phyloP scores from a whole-genome alignment of 2,888 invertebrate species.

The Tenthredo amoena region DNA sequence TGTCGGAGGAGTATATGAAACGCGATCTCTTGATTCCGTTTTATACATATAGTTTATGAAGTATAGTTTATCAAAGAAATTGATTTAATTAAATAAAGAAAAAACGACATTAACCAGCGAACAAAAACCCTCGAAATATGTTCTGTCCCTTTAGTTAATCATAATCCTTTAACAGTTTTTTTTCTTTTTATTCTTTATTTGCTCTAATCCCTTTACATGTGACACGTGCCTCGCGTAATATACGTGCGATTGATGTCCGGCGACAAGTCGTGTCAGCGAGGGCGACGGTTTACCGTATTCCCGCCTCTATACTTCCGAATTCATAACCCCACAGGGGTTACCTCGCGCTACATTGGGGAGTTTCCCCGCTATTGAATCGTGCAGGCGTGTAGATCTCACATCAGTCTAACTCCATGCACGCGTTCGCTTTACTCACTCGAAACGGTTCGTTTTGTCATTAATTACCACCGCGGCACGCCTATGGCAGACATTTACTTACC shows the following conservation, averaged over 20 bases:
- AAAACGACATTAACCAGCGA: background rate
- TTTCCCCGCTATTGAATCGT: background rate
- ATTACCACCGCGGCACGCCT: slow-evolving; percentile 11
- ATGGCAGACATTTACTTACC: background rate
- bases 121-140: background rate
- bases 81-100: background rate
- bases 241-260: slow-evolving; percentile 6
- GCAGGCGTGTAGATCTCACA: background rate
- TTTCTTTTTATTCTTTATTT: background rate
- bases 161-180: background rate
- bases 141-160: background rate
- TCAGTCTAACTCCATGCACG: background rate
- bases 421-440: background rate
- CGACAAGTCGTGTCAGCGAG: background rate
- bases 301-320: background rate
- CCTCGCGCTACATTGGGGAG: background rate
- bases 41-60: background rate
- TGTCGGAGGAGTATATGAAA: background rate
- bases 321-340: background rate
- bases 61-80: background rate
- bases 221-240: slow-evolving; percentile 9
- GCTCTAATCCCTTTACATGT: background rate
- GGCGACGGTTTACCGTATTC: background rate
- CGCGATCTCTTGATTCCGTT: background rate
- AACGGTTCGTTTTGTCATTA: slow-evolving; percentile 20